Percentiles rank a stretch among this genome's conserved stretches.
Evolutionary conservation across 2,888 invertebrate species (phyloP).

Genomic region (Erynnis tages): DNA sequence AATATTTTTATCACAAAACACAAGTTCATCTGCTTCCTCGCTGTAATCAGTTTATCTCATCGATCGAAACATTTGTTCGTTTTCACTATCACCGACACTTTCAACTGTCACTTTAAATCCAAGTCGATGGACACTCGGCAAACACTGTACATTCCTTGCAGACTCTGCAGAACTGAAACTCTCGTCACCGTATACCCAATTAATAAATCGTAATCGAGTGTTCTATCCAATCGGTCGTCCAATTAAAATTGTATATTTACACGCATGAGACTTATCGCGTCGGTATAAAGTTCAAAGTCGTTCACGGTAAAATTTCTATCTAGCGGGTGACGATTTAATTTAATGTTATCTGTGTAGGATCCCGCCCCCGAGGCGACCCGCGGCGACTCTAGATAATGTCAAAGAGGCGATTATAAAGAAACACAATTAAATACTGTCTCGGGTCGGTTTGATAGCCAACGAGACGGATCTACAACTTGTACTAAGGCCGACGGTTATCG

Average conservation of each 20-base stretch:
- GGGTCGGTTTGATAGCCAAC: not conserved
- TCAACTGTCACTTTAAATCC: not conserved
- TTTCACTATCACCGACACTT: too few relatives aligned
- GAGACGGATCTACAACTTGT: not conserved
- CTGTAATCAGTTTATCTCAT: too few relatives aligned
- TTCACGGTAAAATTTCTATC: slow-evolving; percentile 12
- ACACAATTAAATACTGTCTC: slow-evolving; percentile 11
- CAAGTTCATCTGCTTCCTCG: too few relatives aligned
- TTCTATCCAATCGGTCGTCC: slow-evolving; percentile 3
- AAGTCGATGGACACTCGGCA: too few relatives aligned
- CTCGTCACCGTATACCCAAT: slow-evolving; percentile 6
- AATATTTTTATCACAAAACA: too few relatives aligned
- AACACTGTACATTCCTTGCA: not conserved
- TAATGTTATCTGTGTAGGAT: slow-evolving; percentile 4
- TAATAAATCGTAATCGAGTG: slow-evolving; percentile 15
- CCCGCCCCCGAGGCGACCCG: slow-evolving; percentile 15
- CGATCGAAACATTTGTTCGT: too few relatives aligned
- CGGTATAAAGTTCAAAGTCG: slow-evolving; percentile 17
- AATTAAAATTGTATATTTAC: slow-evolving; percentile 6
- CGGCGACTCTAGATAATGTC: slow-evolving; percentile 15
- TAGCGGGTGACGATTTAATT: slow-evolving; percentile 1
- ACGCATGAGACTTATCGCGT: not conserved
- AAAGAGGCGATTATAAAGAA: slow-evolving; percentile 10
- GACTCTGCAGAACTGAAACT: slow-evolving; percentile 15
- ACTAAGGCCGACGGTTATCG: not conserved